These are phyloP conservation scores for Meloe dianella DNA, from an alignment of 2,888 invertebrate species.

Conservation along the genomic window DNA sequence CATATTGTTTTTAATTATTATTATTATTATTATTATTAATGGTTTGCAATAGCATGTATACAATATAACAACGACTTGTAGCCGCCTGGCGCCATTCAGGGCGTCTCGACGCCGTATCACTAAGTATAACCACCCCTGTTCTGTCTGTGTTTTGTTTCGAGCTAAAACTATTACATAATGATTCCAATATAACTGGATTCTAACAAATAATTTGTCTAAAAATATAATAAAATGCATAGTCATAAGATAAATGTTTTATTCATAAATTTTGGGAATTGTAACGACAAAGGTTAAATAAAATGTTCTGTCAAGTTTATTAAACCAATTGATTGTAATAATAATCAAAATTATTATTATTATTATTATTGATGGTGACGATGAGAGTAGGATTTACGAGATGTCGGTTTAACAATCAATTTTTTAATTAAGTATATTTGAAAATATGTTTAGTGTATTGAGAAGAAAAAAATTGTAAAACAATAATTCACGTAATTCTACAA, in stretches of 20 bases:
- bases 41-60: too few species aligned
- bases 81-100: conserved; percentile 8
- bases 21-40: too few species aligned
- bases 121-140: not conserved
- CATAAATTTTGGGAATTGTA: not conserved
- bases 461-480: too few species aligned
- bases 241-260: conserved; percentile 9
- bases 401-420: not conserved
- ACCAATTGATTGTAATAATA: not conserved
- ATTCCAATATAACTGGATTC: too few species aligned
- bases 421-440: too few species aligned
- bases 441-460: too few species aligned
- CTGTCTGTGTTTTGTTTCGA: not conserved
- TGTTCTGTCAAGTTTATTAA: not conserved
- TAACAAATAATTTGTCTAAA: too few species aligned
- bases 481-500: not conserved
- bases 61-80: not conserved
- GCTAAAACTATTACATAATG: too few species aligned
- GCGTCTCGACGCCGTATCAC: conserved; percentile 7
- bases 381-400: not conserved
- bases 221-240: not conserved
- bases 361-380: not conserved
- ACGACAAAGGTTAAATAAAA: not conserved
- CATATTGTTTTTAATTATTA: not conserved
- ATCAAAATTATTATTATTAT: not conserved